These are phyloP conservation scores for Eulemur macaco DNA, from an alignment of 2,113 vertebrate genomes.

Conservation along the genomic window DNA sequence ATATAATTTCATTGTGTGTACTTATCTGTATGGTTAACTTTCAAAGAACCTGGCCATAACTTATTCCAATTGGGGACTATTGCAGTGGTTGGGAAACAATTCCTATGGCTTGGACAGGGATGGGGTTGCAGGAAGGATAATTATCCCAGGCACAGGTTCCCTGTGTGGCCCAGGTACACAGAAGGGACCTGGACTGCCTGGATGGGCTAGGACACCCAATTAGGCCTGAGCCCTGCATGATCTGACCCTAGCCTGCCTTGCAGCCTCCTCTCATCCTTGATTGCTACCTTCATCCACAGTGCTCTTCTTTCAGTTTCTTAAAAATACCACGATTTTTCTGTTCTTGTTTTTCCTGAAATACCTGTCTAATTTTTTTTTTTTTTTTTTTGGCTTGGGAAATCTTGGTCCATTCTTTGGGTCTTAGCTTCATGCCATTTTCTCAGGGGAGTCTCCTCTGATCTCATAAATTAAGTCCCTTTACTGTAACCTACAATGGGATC, in stretches of 20 bases:
- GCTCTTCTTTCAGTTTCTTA: background rate
- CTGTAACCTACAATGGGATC: background rate
- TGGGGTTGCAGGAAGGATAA: background rate
- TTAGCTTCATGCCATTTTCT: background rate
- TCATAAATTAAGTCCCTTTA: background rate
- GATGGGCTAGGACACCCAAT: rapidly evolving
- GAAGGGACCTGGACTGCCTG: background rate
- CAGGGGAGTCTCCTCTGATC: background rate
- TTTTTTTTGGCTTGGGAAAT: background rate
- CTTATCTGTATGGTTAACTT: background rate
- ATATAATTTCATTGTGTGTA: background rate
- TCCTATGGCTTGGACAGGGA: background rate
- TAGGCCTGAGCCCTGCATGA: background rate
- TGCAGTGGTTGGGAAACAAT: background rate
- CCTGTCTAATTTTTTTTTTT: background rate
- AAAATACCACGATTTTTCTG: background rate
- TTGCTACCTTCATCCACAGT: background rate
- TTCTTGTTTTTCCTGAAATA: background rate
- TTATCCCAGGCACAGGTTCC: background rate
- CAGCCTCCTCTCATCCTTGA: background rate
- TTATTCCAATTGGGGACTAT: background rate
- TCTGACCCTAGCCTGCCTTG: background rate
- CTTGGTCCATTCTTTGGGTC: background rate
- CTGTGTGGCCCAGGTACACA: background rate
- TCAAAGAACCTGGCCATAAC: background rate